Evolutionary conservation across 2,888 invertebrate genomes (phyloP).

Genomic region (Megaustenia siamemsis): DNA sequence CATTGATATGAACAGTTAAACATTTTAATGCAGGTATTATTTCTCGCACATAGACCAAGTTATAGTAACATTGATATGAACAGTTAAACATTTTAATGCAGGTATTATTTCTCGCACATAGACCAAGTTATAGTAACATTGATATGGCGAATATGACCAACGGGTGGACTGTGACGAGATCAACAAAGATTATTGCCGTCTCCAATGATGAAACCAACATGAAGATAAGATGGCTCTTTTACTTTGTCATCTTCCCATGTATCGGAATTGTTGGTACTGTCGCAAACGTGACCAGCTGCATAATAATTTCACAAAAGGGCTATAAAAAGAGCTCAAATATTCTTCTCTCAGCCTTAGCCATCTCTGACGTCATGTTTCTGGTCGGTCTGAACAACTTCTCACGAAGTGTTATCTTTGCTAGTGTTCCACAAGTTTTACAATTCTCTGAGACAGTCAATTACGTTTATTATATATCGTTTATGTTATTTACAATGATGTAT

Average conservation of each 20-base stretch:
- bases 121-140: too few relatives aligned
- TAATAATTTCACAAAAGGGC: neutral
- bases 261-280: neutral
- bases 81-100: too few relatives aligned
- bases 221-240: too few relatives aligned
- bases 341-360: neutral
- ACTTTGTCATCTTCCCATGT: neutral
- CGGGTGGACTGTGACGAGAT: too few relatives aligned
- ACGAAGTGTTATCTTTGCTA: neutral
- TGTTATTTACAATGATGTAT: neutral
- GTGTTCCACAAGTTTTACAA: neutral
- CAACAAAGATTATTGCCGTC: too few relatives aligned
- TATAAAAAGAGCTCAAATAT: conserved; percentile 18
- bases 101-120: too few relatives aligned
- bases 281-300: neutral
- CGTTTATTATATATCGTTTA: neutral
- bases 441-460: conserved; percentile 1
- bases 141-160: too few relatives aligned
- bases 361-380: neutral
- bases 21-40: too few relatives aligned
- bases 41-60: too few relatives aligned
- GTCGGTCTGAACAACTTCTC: conserved; percentile 6
- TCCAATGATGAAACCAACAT: too few relatives aligned
- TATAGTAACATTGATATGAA: too few relatives aligned
- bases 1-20: too few relatives aligned